phyloP scores from a whole-genome alignment of 2,797 vertebrate genomes.

The Pogoniulus pusillus region DNA sequence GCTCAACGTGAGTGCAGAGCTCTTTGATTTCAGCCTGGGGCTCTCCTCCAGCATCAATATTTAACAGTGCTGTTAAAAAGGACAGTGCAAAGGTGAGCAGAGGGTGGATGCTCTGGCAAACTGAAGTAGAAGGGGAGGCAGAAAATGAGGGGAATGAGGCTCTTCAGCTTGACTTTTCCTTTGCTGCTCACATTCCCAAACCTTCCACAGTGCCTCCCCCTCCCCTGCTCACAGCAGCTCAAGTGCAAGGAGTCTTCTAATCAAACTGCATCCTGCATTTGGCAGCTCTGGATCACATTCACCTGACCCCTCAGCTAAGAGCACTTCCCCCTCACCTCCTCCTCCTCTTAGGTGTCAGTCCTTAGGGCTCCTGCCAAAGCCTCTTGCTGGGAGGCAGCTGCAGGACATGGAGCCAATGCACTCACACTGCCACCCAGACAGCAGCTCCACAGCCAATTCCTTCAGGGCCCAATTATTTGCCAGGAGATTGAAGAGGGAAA shows the following conservation, averaged over 20 bases:
- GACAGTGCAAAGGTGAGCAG: neutral
- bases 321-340: neutral
- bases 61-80: neutral
- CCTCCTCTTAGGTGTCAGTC: conserved; percentile 20
- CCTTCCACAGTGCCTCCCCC: neutral
- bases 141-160: neutral
- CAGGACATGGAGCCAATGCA: neutral
- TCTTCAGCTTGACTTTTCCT: neutral
- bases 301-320: neutral
- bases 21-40: neutral
- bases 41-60: neutral
- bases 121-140: neutral
- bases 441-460: conserved; percentile 15
- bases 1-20: neutral
- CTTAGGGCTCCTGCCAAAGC: conserved; percentile 56
- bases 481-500: conserved; percentile 32
- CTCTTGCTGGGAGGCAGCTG: neutral
- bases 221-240: neutral
- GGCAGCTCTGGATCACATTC: neutral
- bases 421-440: neutral
- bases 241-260: neutral
- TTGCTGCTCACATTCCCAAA: neutral
- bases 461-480: conserved; percentile 68
- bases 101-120: neutral
- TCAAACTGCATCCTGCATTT: neutral